Evolutionary conservation across 2,888 invertebrate genomes (phyloP).

Genomic region (Neocrepidodera transversa): DNA sequence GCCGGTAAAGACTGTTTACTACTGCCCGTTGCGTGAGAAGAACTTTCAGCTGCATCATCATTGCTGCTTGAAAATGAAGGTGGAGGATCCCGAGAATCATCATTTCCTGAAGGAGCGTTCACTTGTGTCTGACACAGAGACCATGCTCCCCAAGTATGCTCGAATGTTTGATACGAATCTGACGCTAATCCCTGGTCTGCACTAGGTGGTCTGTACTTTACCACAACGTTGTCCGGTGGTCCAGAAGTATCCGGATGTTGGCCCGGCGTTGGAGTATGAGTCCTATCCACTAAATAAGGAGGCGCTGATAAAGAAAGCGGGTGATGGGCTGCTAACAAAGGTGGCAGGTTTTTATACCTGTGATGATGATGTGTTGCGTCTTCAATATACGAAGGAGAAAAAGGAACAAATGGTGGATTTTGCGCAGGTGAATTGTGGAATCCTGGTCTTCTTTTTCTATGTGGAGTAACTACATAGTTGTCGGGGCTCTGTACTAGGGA

Average conservation of each 20-base stretch:
- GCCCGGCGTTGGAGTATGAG: slow-evolving; percentile 67
- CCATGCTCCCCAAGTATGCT: slow-evolving; percentile 72
- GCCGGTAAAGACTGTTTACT: slow-evolving; percentile 54
- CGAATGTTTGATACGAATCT: slow-evolving; percentile 61
- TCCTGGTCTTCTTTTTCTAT: slow-evolving; percentile 84
- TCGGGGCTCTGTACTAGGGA: slow-evolving; percentile 76
- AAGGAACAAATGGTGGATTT: slow-evolving; percentile 86
- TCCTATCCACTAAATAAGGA: slow-evolving; percentile 70
- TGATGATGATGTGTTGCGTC: slow-evolving; percentile 70
- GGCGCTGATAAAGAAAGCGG: slow-evolving; percentile 78
- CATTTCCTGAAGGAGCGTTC: slow-evolving; percentile 58
- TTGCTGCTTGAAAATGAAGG: slow-evolving; percentile 53
- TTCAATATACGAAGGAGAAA: slow-evolving; percentile 77
- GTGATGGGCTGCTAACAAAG: slow-evolving; percentile 70
- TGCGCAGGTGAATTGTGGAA: slow-evolving; percentile 88
- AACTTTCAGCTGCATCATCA: slow-evolving; percentile 60
- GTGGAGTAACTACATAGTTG: slow-evolving; percentile 87
- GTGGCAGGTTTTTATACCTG: slow-evolving; percentile 65
- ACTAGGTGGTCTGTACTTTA: slow-evolving; percentile 72
- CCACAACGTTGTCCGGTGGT: slow-evolving; percentile 65
- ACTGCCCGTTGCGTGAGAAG: slow-evolving; percentile 52
- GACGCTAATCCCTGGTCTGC: slow-evolving; percentile 68
- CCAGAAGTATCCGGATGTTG: slow-evolving; percentile 58
- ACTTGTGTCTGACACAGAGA: slow-evolving; percentile 70
- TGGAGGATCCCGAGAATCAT: slow-evolving; percentile 50